These are phyloP conservation scores for Lutra lutra DNA, from an alignment of 2,797 vertebrate species.

Conservation along the genomic window DNA sequence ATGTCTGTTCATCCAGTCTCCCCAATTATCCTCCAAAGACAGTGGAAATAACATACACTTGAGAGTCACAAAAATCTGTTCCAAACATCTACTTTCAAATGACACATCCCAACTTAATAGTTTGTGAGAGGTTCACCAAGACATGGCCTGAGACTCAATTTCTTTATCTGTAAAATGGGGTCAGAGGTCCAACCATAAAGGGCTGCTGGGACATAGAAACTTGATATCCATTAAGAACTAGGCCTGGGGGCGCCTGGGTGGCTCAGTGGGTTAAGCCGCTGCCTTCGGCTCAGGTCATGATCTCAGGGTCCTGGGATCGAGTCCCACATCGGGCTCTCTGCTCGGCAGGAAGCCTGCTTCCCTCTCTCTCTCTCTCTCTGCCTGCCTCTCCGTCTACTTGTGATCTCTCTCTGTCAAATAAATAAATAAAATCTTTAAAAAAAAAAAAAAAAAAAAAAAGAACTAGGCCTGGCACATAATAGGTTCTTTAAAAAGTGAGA, in stretches of 20 bases:
- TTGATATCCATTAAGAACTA: background rate
- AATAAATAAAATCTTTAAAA: no score
- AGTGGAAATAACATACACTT: background rate
- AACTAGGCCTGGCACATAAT: background rate
- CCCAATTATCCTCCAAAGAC: background rate
- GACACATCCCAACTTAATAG: background rate
- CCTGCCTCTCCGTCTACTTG: no score
- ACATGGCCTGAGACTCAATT: background rate
- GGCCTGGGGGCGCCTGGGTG: no score
- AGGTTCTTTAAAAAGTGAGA: background rate
- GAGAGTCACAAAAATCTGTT: conserved; percentile 1
- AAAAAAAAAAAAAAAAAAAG: no score
- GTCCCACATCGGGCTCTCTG: no score
- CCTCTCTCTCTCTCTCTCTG: no score
- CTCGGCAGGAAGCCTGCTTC: no score
- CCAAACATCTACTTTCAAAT: background rate
- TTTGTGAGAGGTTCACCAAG: background rate
- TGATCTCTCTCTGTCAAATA: no score
- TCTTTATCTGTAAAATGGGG: background rate
- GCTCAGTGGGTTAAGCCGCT: no score
- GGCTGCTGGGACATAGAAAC: background rate
- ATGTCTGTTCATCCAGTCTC: background rate
- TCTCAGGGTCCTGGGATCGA: no score
- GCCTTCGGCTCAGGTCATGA: no score
- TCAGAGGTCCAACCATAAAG: background rate